phyloP scores from a whole-genome alignment of 2,888 invertebrate species.

The Cyclophora punctaria region DNA sequence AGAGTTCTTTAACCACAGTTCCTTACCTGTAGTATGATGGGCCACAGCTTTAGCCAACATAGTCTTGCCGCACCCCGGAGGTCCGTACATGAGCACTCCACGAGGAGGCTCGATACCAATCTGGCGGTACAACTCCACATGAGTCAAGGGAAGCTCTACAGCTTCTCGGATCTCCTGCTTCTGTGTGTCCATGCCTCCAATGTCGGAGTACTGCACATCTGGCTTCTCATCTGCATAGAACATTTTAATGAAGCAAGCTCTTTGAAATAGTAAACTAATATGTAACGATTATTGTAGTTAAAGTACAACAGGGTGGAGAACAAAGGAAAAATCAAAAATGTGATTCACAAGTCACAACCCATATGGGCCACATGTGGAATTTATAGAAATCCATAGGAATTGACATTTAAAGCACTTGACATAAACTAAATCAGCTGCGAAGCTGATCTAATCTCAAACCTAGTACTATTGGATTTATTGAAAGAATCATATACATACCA shows the following conservation, averaged over 20 bases:
- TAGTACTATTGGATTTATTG: no score
- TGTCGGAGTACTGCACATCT: constrained; percentile 97
- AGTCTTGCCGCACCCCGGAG: constrained; percentile 99
- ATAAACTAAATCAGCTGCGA: no score
- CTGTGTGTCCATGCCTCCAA: constrained; percentile 99
- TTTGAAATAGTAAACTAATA: neutral
- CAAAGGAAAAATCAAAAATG: no score
- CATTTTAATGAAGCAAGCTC: neutral
- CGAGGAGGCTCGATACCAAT: constrained; percentile 99
- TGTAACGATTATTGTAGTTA: neutral
- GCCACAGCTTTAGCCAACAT: constrained; percentile 99
- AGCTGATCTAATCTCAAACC: no score
- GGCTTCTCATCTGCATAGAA: constrained; percentile 90
- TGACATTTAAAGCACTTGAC: no score
- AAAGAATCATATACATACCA: constrained; percentile 60
- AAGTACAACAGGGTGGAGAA: no score
- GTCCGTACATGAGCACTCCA: constrained; percentile 99
- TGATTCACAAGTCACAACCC: no score
- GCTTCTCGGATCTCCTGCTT: constrained; percentile 99
- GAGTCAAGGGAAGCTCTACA: constrained; percentile 97
- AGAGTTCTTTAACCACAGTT: no score
- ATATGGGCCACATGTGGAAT: no score
- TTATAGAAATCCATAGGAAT: no score
- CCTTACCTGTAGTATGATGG: constrained; percentile 93
- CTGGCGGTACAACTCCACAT: constrained; percentile 98